These are phyloP conservation scores for Heteromormyrus szaboi DNA, from an alignment of 2,797 vertebrate genomes.

Conservation along the genomic window DNA sequence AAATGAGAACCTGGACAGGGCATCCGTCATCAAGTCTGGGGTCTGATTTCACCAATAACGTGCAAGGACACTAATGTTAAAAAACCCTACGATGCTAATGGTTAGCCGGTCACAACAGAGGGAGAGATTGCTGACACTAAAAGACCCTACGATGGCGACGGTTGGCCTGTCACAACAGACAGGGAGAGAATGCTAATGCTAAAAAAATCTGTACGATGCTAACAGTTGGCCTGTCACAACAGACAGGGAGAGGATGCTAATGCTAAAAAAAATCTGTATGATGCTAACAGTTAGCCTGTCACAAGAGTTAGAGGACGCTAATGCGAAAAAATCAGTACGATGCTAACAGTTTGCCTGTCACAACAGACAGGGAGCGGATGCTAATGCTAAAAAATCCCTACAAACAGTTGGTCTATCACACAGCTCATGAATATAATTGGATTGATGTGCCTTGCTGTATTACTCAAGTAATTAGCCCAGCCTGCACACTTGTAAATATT, in stretches of 20 bases:
- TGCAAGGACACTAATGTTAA: not conserved
- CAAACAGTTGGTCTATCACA: not conserved
- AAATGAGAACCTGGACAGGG: not conserved
- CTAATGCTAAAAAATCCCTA: not conserved
- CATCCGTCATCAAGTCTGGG: not conserved
- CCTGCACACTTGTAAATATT: not conserved
- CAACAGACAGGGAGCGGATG: not conserved
- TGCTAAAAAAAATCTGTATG: too few relatives aligned
- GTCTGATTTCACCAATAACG: not conserved
- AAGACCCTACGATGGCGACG: not conserved
- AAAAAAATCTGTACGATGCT: not conserved
- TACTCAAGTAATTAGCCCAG: not conserved
- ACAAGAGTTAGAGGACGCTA: not conserved
- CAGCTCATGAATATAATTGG: not conserved
- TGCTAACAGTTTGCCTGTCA: not conserved
- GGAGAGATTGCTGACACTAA: not conserved
- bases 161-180: not conserved
- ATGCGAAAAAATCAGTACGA: too few relatives aligned
- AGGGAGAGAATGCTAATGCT: not conserved
- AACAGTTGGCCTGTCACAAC: not conserved
- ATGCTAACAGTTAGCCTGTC: not conserved
- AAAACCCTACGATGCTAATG: not conserved
- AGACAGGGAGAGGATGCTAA: too few relatives aligned
- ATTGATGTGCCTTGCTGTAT: not conserved
- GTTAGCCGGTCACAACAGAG: not conserved